Conservation (phyloP, 2,888 invertebrate genomes). For the Sycophila texana region DNA sequence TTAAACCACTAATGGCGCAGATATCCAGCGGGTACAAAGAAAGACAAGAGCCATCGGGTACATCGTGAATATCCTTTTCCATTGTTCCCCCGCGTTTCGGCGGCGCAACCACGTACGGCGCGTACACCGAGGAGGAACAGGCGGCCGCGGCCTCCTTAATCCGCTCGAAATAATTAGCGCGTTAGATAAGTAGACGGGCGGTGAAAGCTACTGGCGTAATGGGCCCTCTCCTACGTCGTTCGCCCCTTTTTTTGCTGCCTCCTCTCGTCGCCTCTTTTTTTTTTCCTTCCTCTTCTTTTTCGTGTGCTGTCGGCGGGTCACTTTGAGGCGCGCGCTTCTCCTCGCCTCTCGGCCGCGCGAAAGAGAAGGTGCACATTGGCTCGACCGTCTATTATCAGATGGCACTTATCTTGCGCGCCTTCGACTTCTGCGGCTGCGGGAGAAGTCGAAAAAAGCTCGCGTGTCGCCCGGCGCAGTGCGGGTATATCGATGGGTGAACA, state of each 20-base stretch:
- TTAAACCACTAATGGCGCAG: slow-evolving; percentile 23
- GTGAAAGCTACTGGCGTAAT: slow-evolving; percentile 50
- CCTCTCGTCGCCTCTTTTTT: no score
- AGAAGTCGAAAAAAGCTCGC: no score
- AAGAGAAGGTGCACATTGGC: no score
- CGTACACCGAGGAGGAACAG: slow-evolving; percentile 10
- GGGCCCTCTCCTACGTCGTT: slow-evolving; percentile 22
- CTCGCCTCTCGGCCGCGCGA: no score
- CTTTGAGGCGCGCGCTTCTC: no score
- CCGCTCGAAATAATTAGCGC: slow-evolving; percentile 47
- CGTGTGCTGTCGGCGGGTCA: no score
- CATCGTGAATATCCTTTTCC: slow-evolving; percentile 1
- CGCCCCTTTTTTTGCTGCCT: not conserved
- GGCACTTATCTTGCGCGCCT: no score
- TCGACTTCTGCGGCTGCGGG: no score
- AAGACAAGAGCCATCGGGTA: not conserved
- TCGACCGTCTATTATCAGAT: no score
- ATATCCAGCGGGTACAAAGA: not conserved
- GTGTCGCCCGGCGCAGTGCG: no score
- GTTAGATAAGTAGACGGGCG: slow-evolving; percentile 48
- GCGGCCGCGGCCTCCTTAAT: slow-evolving; percentile 22
- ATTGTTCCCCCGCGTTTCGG: slow-evolving; percentile 30
- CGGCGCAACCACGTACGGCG: not conserved
- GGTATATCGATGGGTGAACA: no score
- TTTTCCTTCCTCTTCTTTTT: no score